These are phyloP conservation scores for Fundulus diaphanus DNA, from an alignment of 2,797 vertebrate species.

Conservation along the genomic window DNA sequence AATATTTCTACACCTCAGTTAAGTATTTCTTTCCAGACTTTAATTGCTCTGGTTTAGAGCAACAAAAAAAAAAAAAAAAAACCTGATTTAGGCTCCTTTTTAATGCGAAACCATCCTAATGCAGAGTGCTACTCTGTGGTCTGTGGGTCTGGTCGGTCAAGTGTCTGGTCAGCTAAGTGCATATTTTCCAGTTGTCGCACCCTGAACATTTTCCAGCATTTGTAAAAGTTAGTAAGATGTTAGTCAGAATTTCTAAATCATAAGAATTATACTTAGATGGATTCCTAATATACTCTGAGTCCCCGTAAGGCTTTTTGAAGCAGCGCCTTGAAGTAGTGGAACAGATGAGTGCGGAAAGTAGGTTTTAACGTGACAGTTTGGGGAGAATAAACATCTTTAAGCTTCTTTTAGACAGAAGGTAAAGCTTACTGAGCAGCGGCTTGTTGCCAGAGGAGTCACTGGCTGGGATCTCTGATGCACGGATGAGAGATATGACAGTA, in stretches of 20 bases:
- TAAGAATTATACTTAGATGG: constrained; percentile 4
- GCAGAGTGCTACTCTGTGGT: background rate
- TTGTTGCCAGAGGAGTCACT: constrained; percentile 16
- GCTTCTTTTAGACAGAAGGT: constrained; percentile 37
- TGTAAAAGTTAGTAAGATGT: background rate
- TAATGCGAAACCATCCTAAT: background rate
- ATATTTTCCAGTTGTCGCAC: constrained; percentile 2
- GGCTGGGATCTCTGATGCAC: constrained; percentile 36
- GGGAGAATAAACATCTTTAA: constrained; percentile 27
- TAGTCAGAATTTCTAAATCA: background rate
- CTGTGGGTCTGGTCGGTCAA: constrained; percentile 5
- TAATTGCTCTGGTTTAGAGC: background rate
- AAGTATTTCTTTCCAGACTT: background rate
- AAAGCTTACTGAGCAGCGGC: constrained; percentile 17
- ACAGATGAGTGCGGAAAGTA: constrained; percentile 2
- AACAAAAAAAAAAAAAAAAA: background rate
- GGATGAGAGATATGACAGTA: constrained; percentile 24
- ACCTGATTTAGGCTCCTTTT: background rate
- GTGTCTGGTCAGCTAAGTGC: constrained; percentile 7
- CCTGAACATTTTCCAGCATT: background rate
- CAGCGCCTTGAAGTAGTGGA: constrained; percentile 1
- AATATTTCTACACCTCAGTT: background rate
- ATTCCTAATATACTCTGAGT: background rate
- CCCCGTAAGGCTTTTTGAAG: background rate
- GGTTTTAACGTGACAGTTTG: constrained; percentile 29